A percentile compares a stretch with the other conserved stretches of the same genome.
Conservation (phyloP, 2,113 vertebrate genomes). For the Pungitius pungitius region DNA sequence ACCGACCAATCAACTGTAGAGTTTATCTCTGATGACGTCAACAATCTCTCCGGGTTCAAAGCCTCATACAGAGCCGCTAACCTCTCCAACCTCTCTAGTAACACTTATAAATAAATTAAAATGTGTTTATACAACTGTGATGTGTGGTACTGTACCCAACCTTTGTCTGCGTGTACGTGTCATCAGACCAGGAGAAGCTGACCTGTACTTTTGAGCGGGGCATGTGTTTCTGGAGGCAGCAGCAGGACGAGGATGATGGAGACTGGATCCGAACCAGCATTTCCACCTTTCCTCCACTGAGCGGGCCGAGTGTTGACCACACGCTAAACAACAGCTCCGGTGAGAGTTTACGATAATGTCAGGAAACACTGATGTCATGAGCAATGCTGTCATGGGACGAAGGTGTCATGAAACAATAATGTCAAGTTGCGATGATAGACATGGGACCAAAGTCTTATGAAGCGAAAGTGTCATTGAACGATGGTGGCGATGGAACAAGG, state of each 20-base stretch:
- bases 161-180: background rate
- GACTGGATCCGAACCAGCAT: conserved; percentile 85
- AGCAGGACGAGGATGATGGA: conserved; percentile 76
- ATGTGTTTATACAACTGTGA: too few species aligned
- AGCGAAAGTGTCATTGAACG: too few species aligned
- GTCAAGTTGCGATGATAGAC: too few species aligned
- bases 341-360: background rate
- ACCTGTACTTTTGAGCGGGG: conserved; percentile 88
- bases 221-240: conserved; percentile 91
- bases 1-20: conserved; percentile 84
- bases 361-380: background rate
- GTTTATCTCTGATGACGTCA: conserved; percentile 80
- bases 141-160: background rate
- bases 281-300: conserved; percentile 69
- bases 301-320: conserved; percentile 88
- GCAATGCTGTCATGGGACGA: too few species aligned
- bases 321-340: conserved; percentile 88
- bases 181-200: conserved; percentile 86
- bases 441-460: too few species aligned
- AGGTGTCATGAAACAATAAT: too few species aligned
- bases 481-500: too few species aligned
- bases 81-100: conserved; percentile 81
- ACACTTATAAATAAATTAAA: conserved; percentile 1
- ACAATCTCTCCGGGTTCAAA: conserved; percentile 82
- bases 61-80: conserved; percentile 81